Evolutionary conservation across 2,888 invertebrate species (phyloP), one percentile per base, ranked within the genome.

Genomic region (Eupithecia pulchellata): DNA sequence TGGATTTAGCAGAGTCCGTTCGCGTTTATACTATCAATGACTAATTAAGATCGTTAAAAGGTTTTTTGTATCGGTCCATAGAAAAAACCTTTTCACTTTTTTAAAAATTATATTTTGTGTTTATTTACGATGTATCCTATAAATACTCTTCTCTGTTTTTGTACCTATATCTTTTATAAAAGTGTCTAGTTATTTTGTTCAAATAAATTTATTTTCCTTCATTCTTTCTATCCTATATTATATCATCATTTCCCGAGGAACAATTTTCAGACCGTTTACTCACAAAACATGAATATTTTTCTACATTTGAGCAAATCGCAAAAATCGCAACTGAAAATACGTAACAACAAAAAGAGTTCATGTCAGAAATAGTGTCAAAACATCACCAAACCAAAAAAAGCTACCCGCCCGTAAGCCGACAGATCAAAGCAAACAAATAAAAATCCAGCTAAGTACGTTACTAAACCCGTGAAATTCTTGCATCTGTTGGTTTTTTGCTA

Each of bases 401-500:
- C 67, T 83, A 85, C 84, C 84, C 76, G 81, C 80, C 83, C 83
- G 80, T 72, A 78, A 75, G 69, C 81, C 78, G 78, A 71, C 83
- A 91, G 90, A 92, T 94, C 93, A 93, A 93, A 93, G 92, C 83
- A 82, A 83, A 86, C 83, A 89, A 86, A 86, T 86, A 88, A 86
- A 92, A 92, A 91, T 91, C 91, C 91, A 81, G 81, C 89, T 93
- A 93, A 93, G 92, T 88, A 91, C 90, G 89, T 93, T 93, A 93
- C 91, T 91, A 92, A 91, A 92, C 89, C 93, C 92, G 92, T 94
- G 92, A 93, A 94, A 93, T 92, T 91, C 84, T 86, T 93, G 86
- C 93, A 94, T 93, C 93, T 94, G 93, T 91, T 92, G 91, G 86
- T 91, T 92, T 93, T 88, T 93, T 91, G 87, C 89, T 90, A 93